A percentile compares a stretch with the other conserved stretches of the same genome.
Evolutionary conservation across 2,113 vertebrate genomes (phyloP).

Genomic region (Solenodon paradoxus): DNA sequence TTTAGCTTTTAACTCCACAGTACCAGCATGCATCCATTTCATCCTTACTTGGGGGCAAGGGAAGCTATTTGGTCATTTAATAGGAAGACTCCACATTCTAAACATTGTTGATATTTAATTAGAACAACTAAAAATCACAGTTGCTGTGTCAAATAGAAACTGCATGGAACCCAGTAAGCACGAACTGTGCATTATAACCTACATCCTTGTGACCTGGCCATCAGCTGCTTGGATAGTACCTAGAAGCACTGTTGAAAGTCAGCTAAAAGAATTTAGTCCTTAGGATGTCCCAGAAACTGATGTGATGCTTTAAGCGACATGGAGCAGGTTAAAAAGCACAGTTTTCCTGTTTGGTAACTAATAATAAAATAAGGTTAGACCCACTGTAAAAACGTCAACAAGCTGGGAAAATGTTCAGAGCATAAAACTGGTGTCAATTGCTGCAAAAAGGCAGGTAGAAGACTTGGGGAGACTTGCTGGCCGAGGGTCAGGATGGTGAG

Average conservation of each 20-base stretch:
- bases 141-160: neutral
- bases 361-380: slow-evolving; percentile 34
- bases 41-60: neutral
- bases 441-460: neutral
- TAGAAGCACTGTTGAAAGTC: neutral
- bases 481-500: neutral
- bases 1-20: neutral
- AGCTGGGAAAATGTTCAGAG: neutral
- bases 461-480: neutral
- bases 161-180: neutral
- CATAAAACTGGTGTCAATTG: slow-evolving; percentile 44
- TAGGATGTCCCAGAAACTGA: neutral
- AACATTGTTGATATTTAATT: slow-evolving; percentile 39
- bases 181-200: neutral
- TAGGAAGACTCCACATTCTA: neutral
- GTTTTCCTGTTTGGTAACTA: neutral
- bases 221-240: neutral
- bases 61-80: neutral
- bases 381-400: slow-evolving; percentile 45
- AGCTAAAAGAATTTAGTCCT: neutral
- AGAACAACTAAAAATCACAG: slow-evolving; percentile 6
- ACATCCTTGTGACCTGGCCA: neutral
- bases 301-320: neutral
- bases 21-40: slow-evolving; percentile 1
- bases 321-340: neutral